phyloP scores from a whole-genome alignment of 1,140 invertebrate genomes.

The Trachymyrmex septentrionalis region DNA sequence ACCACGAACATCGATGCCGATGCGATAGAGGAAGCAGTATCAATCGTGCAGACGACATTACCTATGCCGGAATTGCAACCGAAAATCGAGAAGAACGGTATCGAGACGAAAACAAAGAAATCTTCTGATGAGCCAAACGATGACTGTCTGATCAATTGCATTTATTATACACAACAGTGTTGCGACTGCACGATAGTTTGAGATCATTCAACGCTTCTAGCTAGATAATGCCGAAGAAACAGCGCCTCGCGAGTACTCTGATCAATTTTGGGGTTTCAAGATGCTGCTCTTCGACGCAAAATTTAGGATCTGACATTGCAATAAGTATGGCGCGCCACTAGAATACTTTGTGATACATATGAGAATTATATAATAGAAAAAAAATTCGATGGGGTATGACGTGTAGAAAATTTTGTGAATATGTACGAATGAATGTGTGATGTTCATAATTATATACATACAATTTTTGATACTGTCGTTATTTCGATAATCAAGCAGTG shows the following conservation, averaged over 20 bases:
- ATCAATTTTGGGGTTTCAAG: neutral
- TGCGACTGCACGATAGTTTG: constrained; percentile 85
- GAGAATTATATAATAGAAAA: neutral
- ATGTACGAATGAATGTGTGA: constrained; percentile 11
- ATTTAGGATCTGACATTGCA: constrained; percentile 41
- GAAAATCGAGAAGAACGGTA: constrained; percentile 80
- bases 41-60: constrained; percentile 76
- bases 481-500: neutral
- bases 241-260: neutral
- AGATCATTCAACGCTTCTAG: constrained; percentile 42
- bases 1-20: constrained; percentile 62
- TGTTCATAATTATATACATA: constrained; percentile 3
- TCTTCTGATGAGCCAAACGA: constrained; percentile 76
- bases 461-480: constrained; percentile 23
- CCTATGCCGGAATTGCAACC: constrained; percentile 78
- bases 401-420: constrained; percentile 49
- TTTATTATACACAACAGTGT: constrained; percentile 84
- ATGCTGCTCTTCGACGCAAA: neutral
- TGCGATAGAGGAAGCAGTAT: constrained; percentile 78
- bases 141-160: constrained; percentile 82
- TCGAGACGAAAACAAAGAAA: constrained; percentile 73
- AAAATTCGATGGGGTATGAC: neutral
- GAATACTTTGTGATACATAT: constrained; percentile 42
- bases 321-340: constrained; percentile 6
- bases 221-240: neutral